Percentiles rank a stretch among this genome's conserved stretches.
phyloP scores from a whole-genome alignment of 2,113 vertebrate genomes.

The Nesoenas mayeri region DNA sequence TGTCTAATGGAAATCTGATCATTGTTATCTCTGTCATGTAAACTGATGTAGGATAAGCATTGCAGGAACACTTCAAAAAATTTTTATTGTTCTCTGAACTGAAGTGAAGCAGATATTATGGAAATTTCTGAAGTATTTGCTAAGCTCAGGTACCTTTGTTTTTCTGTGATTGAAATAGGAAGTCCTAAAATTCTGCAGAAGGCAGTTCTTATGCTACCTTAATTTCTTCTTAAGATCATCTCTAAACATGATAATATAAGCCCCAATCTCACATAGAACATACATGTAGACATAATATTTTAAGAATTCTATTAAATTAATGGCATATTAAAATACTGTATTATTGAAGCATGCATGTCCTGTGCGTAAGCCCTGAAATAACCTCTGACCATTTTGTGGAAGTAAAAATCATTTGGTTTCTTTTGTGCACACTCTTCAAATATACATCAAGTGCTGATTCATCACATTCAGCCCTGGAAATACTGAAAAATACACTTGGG shows the following conservation, averaged over 20 bases:
- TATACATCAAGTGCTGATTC: neutral
- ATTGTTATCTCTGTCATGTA: neutral
- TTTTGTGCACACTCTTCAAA: neutral
- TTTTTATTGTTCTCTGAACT: neutral
- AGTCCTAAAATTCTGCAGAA: neutral
- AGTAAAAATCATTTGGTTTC: neutral
- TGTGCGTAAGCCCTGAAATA: neutral
- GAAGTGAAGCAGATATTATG: neutral
- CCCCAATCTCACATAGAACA: neutral
- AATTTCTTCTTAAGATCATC: neutral
- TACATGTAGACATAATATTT: neutral
- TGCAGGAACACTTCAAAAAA: neutral
- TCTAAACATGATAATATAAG: neutral
- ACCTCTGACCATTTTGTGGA: neutral
- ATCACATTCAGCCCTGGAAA: neutral
- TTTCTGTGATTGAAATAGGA: neutral
- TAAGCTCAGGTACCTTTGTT: neutral
- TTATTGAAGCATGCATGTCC: neutral
- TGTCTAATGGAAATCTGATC: neutral
- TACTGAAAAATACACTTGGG: neutral
- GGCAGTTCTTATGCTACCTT: neutral
- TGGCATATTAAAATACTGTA: neutral
- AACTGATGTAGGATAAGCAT: neutral
- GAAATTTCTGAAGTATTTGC: neutral
- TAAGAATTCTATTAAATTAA: neutral